Evolutionary conservation across 37 sponge, comb jelly and placozoan species (phyloP), one percentile per base, ranked within the genome.

Genomic region (Geodia barretti): DNA sequence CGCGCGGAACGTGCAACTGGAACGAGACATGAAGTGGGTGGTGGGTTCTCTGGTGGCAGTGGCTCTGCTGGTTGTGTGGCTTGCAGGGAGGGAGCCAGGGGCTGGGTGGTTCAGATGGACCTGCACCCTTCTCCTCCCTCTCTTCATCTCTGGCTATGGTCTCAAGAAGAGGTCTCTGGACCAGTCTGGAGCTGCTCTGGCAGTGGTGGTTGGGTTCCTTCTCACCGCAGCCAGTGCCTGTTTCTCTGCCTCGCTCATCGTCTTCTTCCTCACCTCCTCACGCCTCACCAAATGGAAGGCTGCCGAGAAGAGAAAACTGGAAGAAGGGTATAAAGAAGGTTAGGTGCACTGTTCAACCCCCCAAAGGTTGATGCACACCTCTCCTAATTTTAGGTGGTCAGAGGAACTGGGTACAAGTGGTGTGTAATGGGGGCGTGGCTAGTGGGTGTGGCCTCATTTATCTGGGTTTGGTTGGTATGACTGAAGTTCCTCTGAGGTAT

Each of bases 401-500:
- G 72, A 83, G 97, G 32, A 76, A 94, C 64, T 91, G 87, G 86
- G 68, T 87, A 36, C 97, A 97, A 76, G 97, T 97, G 36, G 38
- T 95, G 1, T 94, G 95, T 65, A 97, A 97, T 79, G 97, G 97
- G 17, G 81, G 70, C 64, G 90, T 92, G 64, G 77, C 92, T 17
- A 74, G 71, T 66, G 37, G 81, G 32, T 83, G 84, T 40, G 86
- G 90, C 54, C 36, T 91, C n/a, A 66, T 84, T 60, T 91, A 91
- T 62, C 26, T 88, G 25, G 38, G 25, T 0, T 26, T 32, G 34
- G 67, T 30, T 36, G 96, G 91, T 5, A 70, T 72, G 62, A 88
- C 86, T 0, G 92, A 88, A 30, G 35, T 23, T 32, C 68, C 81
- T 4, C 65, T 92, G 38, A 34, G 41, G 21, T 84, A 68, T 41